Conservation (phyloP, 2,888 invertebrate genomes). For the Torymus texanus region DNA sequence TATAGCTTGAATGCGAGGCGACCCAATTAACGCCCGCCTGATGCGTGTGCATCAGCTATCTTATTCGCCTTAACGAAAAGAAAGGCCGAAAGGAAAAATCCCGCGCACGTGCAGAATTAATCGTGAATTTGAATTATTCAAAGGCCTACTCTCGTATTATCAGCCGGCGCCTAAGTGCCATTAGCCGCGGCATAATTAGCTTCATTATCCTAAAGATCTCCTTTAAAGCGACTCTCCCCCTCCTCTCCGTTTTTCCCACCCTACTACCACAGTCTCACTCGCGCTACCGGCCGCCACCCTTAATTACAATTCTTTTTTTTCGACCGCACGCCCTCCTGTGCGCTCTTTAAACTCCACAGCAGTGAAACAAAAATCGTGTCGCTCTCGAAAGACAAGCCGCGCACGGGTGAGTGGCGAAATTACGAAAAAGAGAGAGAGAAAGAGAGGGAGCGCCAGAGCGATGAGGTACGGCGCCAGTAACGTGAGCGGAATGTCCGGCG, state of each 20-base stretch:
- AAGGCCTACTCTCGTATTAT: conserved; percentile 18
- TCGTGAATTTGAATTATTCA: conserved; percentile 26
- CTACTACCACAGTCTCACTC: no score
- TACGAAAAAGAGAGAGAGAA: conserved; percentile 2
- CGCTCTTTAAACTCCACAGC: neutral
- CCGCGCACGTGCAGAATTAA: neutral
- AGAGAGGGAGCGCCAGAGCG: neutral
- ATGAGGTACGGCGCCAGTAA: conserved; percentile 16
- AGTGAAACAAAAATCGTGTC: neutral
- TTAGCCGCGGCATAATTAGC: conserved; percentile 36
- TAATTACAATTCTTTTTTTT: conserved; percentile 30
- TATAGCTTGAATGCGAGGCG: no score
- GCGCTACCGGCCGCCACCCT: neutral
- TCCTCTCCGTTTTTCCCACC: no score
- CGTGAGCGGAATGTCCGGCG: conserved; percentile 51
- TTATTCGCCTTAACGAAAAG: no score
- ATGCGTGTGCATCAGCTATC: no score
- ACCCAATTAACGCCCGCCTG: no score
- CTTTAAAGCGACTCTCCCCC: conserved; percentile 13
- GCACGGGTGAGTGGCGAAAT: conserved; percentile 24
- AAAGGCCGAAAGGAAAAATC: no score
- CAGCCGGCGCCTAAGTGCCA: conserved; percentile 26
- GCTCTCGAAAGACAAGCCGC: conserved; percentile 21
- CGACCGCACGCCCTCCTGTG: neutral
- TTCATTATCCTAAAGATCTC: conserved; percentile 45